Percentiles rank a stretch among this genome's conserved stretches.
Conservation (phyloP, 2,797 vertebrate species). For the Peromyscus nudipes region DNA sequence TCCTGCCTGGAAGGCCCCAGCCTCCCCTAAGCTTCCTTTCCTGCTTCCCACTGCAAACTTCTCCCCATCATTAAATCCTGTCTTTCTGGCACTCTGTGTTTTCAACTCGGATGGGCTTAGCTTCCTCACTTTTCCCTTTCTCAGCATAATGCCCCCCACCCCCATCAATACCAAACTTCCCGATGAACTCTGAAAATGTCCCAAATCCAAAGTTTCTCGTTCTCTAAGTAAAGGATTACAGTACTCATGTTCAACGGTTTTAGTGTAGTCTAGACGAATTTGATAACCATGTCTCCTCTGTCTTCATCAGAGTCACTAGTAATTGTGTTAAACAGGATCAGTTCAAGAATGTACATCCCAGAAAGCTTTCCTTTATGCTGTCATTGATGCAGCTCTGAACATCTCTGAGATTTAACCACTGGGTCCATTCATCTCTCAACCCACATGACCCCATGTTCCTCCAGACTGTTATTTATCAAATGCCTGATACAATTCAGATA, state of each 20-base stretch:
- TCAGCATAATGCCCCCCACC: background rate
- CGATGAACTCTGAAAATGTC: background rate
- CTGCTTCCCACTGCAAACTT: background rate
- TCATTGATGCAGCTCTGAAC: background rate
- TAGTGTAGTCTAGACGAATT: background rate
- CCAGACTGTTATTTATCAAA: slow-evolving; percentile 60
- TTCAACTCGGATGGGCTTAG: background rate
- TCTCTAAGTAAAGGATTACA: background rate
- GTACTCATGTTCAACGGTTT: background rate
- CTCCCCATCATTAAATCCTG: background rate
- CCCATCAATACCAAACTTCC: background rate
- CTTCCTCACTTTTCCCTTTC: background rate
- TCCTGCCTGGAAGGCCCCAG: background rate
- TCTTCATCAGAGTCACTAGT: slow-evolving; percentile 21
- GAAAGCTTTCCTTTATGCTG: background rate
- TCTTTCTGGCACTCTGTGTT: background rate
- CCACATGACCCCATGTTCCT: background rate
- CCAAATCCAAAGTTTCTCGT: background rate
- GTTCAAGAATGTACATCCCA: background rate
- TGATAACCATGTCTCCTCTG: slow-evolving; percentile 1
- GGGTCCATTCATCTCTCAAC: background rate
- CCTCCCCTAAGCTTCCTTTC: background rate
- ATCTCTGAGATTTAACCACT: background rate
- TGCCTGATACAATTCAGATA: background rate
- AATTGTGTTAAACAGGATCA: slow-evolving; percentile 27